Evolutionary conservation across 2,113 vertebrate species (phyloP).

Genomic region (Cettia cetti): DNA sequence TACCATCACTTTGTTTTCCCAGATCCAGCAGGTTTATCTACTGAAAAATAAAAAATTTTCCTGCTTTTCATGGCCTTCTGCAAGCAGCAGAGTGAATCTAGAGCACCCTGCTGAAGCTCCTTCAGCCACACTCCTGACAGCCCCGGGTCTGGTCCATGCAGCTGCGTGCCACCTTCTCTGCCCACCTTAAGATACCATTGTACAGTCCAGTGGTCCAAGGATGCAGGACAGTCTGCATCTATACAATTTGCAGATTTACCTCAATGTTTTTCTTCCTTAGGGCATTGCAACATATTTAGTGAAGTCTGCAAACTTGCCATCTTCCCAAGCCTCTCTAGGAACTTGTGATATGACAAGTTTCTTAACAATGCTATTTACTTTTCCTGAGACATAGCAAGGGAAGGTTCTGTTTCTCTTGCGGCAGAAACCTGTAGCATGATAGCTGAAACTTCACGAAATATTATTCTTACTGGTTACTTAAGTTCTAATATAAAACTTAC

Average conservation of each 20-base stretch:
- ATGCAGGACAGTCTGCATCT: not conserved
- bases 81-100: not conserved
- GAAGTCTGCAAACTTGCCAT: conserved; percentile 4
- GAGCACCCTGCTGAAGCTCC: not conserved
- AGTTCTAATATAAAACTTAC: conserved; percentile 64
- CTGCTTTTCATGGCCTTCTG: not conserved
- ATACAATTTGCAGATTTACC: not conserved
- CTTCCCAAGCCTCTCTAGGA: not conserved
- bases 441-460: conserved; percentile 56
- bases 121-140: not conserved
- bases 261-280: not conserved
- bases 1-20: not conserved
- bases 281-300: not conserved
- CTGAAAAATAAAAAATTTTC: not conserved
- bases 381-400: conserved; percentile 52
- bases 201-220: not conserved
- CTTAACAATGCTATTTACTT: conserved; percentile 46
- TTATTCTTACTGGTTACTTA: conserved; percentile 47
- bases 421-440: conserved; percentile 62
- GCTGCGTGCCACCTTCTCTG: not conserved
- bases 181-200: not conserved
- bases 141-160: not conserved
- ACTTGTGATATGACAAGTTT: conserved; percentile 32
- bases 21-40: not conserved
- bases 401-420: conserved; percentile 48